Conservation (phyloP, 2,888 invertebrate genomes). For the Gortyna flavago region DNA sequence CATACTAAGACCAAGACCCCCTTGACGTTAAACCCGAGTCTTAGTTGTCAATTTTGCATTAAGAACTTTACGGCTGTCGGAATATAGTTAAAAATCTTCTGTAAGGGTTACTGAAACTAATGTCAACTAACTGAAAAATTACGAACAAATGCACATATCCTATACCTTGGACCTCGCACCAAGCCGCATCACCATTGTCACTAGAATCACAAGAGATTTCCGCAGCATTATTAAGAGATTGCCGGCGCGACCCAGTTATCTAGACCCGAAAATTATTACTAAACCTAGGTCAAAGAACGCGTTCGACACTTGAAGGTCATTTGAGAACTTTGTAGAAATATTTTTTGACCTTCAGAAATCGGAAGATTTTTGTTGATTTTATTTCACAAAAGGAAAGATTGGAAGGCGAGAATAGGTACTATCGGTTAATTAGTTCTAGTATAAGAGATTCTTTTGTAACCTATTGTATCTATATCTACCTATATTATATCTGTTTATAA, state of each 20-base stretch:
- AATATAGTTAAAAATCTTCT: too few relatives aligned
- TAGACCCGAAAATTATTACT: slow-evolving; percentile 56
- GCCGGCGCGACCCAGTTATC: slow-evolving; percentile 61
- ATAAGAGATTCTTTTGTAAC: neutral
- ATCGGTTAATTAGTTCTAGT: neutral
- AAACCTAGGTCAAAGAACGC: slow-evolving; percentile 54
- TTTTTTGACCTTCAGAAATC: slow-evolving; percentile 18
- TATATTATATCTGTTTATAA: too few relatives aligned
- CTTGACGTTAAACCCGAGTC: too few relatives aligned
- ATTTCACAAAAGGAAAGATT: slow-evolving; percentile 9
- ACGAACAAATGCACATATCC: slow-evolving; percentile 11
- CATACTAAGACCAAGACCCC: too few relatives aligned
- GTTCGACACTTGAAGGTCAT: slow-evolving; percentile 45
- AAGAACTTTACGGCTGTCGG: too few relatives aligned
- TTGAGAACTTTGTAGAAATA: neutral
- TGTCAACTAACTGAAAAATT: too few relatives aligned
- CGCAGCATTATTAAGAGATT: slow-evolving; percentile 70
- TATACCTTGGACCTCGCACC: slow-evolving; percentile 40
- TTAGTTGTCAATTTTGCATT: too few relatives aligned
- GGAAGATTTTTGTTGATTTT: slow-evolving; percentile 3
- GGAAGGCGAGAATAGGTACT: neutral
- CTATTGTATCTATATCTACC: too few relatives aligned
- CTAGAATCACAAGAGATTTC: slow-evolving; percentile 72
- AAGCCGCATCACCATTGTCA: slow-evolving; percentile 64
- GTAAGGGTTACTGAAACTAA: too few relatives aligned